These are phyloP conservation scores for Philhelius pedissequus DNA, from an alignment of 2,888 invertebrate genomes.

Conservation along the genomic window DNA sequence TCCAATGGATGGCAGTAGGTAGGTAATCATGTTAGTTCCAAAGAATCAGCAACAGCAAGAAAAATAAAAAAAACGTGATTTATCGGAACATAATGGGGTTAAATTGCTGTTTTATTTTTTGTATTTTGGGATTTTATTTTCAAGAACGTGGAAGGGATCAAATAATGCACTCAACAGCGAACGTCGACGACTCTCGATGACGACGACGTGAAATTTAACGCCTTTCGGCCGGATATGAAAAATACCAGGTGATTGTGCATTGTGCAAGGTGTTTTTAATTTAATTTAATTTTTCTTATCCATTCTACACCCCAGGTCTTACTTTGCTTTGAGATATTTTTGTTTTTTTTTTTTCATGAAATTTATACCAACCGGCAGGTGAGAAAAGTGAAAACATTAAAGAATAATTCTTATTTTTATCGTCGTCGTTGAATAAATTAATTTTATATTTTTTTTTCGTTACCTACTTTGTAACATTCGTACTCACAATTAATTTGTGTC, in stretches of 20 bases:
- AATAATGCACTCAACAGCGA: neutral
- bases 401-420: constrained; percentile 14
- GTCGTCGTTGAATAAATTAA: constrained; percentile 1
- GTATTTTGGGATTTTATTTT: neutral
- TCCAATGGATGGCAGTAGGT: constrained; percentile 25
- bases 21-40: neutral
- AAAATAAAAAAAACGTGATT: constrained; percentile 37
- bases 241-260: constrained; percentile 62
- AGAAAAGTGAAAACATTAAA: constrained; percentile 46
- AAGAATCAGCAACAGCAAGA: neutral
- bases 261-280: constrained; percentile 48
- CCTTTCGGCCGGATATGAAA: constrained; percentile 58
- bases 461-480: neutral
- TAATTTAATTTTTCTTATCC: neutral
- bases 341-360: constrained; percentile 5
- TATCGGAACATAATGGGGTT: constrained; percentile 17
- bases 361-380: constrained; percentile 54
- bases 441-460: neutral
- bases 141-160: constrained; percentile 44
- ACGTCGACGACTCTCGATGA: neutral
- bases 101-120: neutral
- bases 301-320: constrained; percentile 8
- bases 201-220: constrained; percentile 50
- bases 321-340: neutral
- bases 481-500: constrained; percentile 44